A percentile compares a stretch with the other conserved stretches of the same genome.
Evolutionary conservation across 2,888 invertebrate genomes (phyloP).

Genomic region (Drosophila neotestacea): DNA sequence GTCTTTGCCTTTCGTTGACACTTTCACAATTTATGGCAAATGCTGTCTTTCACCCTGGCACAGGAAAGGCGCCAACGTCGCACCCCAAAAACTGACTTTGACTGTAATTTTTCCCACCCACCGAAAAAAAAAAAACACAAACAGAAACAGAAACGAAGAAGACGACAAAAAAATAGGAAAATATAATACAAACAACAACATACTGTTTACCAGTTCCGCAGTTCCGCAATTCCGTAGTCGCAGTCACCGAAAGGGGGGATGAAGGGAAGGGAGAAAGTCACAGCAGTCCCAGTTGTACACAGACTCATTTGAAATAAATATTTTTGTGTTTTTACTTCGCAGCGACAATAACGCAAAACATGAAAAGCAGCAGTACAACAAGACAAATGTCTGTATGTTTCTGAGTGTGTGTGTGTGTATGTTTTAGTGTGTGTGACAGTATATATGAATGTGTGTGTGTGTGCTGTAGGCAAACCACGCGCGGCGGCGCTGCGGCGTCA

Average conservation of each 20-base stretch:
- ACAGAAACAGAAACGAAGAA: conserved; percentile 23
- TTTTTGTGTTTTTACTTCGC: conserved; percentile 81
- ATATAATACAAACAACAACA: conserved; percentile 34
- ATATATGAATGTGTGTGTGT: conserved; percentile 27
- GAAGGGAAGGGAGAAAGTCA: not conserved
- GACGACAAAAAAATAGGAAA: conserved; percentile 12
- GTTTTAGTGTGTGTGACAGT: conserved; percentile 19
- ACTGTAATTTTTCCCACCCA: conserved; percentile 75
- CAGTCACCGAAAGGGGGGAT: not conserved
- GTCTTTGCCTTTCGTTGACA: conserved; percentile 81
- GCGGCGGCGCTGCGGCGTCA: conserved; percentile 73
- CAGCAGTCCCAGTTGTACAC: conserved; percentile 70
- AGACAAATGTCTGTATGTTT: conserved; percentile 58
- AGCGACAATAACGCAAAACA: conserved; percentile 81
- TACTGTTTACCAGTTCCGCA: conserved; percentile 72
- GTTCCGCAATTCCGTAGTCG: conserved; percentile 47
- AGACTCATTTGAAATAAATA: conserved; percentile 81
- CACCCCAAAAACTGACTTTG: conserved; percentile 55
- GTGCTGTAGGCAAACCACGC: conserved; percentile 74
- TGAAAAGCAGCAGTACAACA: conserved; percentile 62
- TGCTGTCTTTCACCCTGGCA: conserved; percentile 73
- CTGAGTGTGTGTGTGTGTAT: conserved; percentile 17
- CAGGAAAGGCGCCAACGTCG: conserved; percentile 70
- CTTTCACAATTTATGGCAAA: conserved; percentile 82
- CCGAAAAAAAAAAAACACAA: conserved; percentile 16